Evolutionary conservation across 2,113 vertebrate species (phyloP).

Genomic region (Chlorodrepanis virens): DNA sequence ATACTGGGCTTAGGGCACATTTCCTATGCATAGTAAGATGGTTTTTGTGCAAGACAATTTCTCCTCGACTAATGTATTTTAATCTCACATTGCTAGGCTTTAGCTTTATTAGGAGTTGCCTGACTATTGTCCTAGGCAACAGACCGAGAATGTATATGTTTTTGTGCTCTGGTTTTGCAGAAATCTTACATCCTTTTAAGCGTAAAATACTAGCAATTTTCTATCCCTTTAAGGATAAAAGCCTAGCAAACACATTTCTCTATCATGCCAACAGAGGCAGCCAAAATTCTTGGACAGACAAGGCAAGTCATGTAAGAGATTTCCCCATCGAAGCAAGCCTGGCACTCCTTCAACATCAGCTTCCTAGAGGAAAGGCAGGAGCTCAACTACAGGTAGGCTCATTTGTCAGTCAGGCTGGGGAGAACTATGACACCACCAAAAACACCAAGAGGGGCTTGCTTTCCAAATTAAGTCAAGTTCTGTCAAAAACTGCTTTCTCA

Average conservation of each 20-base stretch:
- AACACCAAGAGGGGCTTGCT: neutral
- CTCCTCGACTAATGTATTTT: neutral
- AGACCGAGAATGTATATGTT: neutral
- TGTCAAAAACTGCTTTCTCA: neutral
- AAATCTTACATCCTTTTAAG: constrained; percentile 1
- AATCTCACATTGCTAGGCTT: neutral
- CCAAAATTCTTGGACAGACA: constrained; percentile 29
- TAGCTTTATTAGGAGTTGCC: neutral
- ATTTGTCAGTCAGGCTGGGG: neutral
- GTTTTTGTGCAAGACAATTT: neutral
- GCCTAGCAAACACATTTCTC: neutral
- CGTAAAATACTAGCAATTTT: neutral
- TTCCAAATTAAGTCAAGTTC: neutral
- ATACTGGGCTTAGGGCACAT: neutral
- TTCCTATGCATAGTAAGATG: neutral
- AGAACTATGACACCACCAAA: neutral
- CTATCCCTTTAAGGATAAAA: constrained; percentile 46
- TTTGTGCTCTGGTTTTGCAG: neutral
- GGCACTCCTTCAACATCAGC: neutral
- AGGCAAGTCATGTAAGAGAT: constrained; percentile 1
- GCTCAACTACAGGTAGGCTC: neutral
- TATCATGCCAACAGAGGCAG: neutral
- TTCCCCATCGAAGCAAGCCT: neutral
- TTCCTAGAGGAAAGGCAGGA: neutral
- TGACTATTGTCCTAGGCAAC: neutral